Evolutionary conservation across 2,113 vertebrate genomes (phyloP), one percentile per base, ranked within the genome.

Genomic region (Malurus elegans): DNA sequence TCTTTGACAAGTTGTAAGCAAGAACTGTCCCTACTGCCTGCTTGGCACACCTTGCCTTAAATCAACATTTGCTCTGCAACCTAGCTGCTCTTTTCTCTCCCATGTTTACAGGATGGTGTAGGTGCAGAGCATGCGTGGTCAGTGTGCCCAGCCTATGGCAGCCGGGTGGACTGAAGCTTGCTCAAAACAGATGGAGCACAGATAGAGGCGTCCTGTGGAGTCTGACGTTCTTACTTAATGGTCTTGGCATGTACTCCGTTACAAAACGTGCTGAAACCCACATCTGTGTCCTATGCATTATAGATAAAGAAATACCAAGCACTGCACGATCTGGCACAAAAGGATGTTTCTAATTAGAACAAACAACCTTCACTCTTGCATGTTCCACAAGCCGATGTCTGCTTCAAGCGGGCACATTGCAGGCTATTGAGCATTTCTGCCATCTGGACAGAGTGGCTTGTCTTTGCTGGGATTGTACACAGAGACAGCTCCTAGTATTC

Each of bases 201-300:
- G 31, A 64, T 53, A 32, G 85, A 80, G 75, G n/a, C 14, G 1
- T 83, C 14, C 74, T 32, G 72, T 44, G 25, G 85, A 85, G 60
- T 14, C 51, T 90, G 90, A 64, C 15, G 1, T 83, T 67, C 19
- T 66, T 76, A n/a, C 71, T 82, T 74, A 60, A 93, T 90, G 79
- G 40, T 86, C 64, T 96, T 96, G 90, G 90, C 75, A 14, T 71
- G 64, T 26, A 0, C 64, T 78, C 6, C 20, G 12, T 71, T 86
- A 86, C 51, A 86, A 50, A 93, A 83, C 12, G 82, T 95, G 92
- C 90, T 84, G 83, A 88, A 90, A 90, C 71, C n/a, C 80, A 82
- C 92, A 66, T 64, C 70, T 88, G 72, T 80, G 90, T 79, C 50
- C 79, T 85, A 3, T 76, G 64, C 4, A 0, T 50, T 88, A 61